Base-by-base conservation (phyloP, 2,113 vertebrate species). In the Miniopterus natalensis region DNA sequence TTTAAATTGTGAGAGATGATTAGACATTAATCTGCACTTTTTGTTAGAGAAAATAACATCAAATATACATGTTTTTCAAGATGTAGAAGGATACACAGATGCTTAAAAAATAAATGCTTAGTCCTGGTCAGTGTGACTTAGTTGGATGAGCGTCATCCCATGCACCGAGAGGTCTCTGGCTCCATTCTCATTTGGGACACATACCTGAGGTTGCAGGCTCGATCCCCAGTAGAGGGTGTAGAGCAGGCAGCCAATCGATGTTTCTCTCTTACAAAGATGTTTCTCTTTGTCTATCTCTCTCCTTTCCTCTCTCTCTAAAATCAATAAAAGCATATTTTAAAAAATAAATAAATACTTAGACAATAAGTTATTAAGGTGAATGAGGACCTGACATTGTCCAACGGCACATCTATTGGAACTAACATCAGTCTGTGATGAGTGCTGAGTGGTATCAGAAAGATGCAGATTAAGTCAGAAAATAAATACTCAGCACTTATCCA, bases 1-100 rank as follows among this genome's bases (percentile, higher is more conserved):
- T 97, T 77, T 84, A 97, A 93, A 85, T 42, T 73, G 11, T 20
- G 1, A 3, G 1, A 31, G 87, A 83, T 92, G 31, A 79, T 96
- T 93, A 95, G 29, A 93, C 88, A 95, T 88, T 68, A 80, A 53
- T 3, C 6, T 25, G 45, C 68, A 47, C 45, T 93, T 42, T 45
- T 29, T 63, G 20, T 86, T 81, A 95, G 97, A 18, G 79, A 90
- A 53, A 91, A 53, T 13, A 49, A 3, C 12, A 91, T 85, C 29
- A 36, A 49, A 70, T 75, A 20, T 21, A 31, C 11, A 36, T 71
- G 21, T 55, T 81, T 95, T 88, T 94, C 15, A 74, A 86, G 45
- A 75, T 49, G 13, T 70, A 61, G 51, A 71, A 77, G 17, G 18
- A 63, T 36, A 49, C 5, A 57, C 29, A 90, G 29, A 18, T n/a